phyloP scores from a whole-genome alignment of 2,888 invertebrate genomes.

The Tortricodes alternella region DNA sequence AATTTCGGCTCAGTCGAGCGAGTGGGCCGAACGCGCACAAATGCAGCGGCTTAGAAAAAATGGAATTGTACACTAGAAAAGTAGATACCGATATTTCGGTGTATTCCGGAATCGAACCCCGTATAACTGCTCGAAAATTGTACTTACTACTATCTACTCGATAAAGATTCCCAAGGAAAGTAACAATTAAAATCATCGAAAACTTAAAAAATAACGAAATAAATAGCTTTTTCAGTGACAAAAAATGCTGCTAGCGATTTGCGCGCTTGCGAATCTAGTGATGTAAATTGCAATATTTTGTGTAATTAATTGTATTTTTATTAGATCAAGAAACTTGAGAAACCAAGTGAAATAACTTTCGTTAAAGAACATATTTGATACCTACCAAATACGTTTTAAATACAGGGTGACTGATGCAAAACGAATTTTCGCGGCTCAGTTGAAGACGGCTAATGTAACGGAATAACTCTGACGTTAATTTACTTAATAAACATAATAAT shows the following conservation, averaged over 20 bases:
- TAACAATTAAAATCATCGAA: constrained; percentile 80
- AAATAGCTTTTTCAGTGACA: constrained; percentile 69
- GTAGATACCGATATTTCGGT: constrained; percentile 37
- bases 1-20: neutral
- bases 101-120: constrained; percentile 48
- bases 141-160: constrained; percentile 70
- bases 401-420: too few relatives aligned
- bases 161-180: constrained; percentile 80
- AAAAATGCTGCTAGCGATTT: constrained; percentile 49
- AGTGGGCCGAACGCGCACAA: constrained; percentile 18
- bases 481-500: too few relatives aligned
- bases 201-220: constrained; percentile 82
- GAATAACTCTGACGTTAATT: too few relatives aligned
- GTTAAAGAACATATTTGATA: too few relatives aligned
- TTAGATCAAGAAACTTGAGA: too few relatives aligned
- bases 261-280: constrained; percentile 46
- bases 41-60: constrained; percentile 66
- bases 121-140: constrained; percentile 53
- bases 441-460: too few relatives aligned
- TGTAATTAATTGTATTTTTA: neutral
- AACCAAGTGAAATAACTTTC: too few relatives aligned
- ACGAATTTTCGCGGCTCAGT: too few relatives aligned
- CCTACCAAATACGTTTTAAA: too few relatives aligned
- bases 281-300: constrained; percentile 4
- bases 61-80: constrained; percentile 73